Evolutionary conservation across 2,797 vertebrate species (phyloP).

Genomic region (Spinus olivaceus): DNA sequence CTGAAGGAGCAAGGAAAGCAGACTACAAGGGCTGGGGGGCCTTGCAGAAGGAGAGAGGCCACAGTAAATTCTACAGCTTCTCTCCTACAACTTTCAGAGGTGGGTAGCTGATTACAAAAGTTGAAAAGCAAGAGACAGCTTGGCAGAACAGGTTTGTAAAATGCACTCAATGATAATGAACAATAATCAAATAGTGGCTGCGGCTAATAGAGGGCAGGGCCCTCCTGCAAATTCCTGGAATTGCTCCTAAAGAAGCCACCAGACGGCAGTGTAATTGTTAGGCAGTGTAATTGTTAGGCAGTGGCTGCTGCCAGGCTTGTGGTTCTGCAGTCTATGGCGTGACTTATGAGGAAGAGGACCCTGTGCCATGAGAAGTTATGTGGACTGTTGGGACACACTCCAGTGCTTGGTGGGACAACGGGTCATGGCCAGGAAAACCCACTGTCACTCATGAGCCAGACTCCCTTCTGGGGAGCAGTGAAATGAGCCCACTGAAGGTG

Average conservation of each 20-base stretch:
- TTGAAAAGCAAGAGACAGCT: background rate
- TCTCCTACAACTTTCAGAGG: background rate
- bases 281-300: background rate
- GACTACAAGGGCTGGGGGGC: background rate
- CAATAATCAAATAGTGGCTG: background rate
- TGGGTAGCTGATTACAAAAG: background rate
- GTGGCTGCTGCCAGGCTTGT: background rate
- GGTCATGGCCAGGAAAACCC: slow-evolving; percentile 81
- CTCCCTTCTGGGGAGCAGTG: slow-evolving; percentile 78
- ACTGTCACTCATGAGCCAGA: slow-evolving; percentile 60
- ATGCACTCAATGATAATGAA: background rate
- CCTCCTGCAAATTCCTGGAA: background rate
- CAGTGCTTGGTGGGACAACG: slow-evolving; percentile 74
- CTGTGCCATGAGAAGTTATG: background rate
- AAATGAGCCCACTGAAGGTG: slow-evolving; percentile 79
- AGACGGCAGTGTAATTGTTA: background rate
- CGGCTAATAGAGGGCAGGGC: background rate
- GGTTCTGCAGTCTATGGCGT: background rate
- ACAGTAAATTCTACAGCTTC: background rate
- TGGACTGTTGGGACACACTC: background rate
- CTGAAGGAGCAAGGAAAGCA: background rate
- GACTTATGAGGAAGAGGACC: background rate
- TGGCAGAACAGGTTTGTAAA: background rate
- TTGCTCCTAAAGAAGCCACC: background rate
- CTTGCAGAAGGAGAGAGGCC: background rate